Evolutionary conservation across 2,113 vertebrate species (phyloP), one percentile per base, ranked within the genome.

Genomic region (Menidia beryllina): DNA sequence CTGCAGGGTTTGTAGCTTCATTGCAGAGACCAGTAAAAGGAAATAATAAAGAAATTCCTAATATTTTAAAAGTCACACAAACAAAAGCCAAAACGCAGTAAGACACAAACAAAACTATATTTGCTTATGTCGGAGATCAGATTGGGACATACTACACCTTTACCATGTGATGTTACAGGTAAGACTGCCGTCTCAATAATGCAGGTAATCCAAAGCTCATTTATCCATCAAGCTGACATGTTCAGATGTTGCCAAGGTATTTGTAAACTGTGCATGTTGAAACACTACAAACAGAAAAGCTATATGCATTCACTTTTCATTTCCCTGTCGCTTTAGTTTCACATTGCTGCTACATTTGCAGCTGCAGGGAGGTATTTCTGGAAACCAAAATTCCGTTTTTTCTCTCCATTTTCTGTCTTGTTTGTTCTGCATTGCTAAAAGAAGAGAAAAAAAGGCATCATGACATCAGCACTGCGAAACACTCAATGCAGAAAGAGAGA

Each of bases 381-480:
- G 75, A 83, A 69, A 76, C 52, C 64, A 69, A 54, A 70, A 74
- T 74, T 78, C 53, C 48, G 60, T 59, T 74, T 61, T 34, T 54
- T 13, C 19, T 24, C 51, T 57, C 21, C 38, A 25, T 45, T 38
- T 55, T 14, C 63, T 21, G 20, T 65, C 64, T 81, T 68, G 71
- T 71, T 84, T 58, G 1, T 50, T 83, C 63, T 63, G 72, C 39
- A 21, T 34, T 61, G 60, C 81, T 75, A 55, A 83, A 63, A 79
- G 60, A 34, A 86, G 81, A 88, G 60, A 34, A 86, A 83, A 88
- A 86, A 47, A 79, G 83, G 70, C 68, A 70, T 52, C 20, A 76
- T 88, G 87, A 89, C 79, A 79, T 88, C 89, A 87, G 77, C 79
- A 26, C 69, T 79, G 85, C 68, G 82, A 87, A 86, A 84, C 81